Conservation (phyloP, 1,140 invertebrate genomes). For the Euborellia annulipes region DNA sequence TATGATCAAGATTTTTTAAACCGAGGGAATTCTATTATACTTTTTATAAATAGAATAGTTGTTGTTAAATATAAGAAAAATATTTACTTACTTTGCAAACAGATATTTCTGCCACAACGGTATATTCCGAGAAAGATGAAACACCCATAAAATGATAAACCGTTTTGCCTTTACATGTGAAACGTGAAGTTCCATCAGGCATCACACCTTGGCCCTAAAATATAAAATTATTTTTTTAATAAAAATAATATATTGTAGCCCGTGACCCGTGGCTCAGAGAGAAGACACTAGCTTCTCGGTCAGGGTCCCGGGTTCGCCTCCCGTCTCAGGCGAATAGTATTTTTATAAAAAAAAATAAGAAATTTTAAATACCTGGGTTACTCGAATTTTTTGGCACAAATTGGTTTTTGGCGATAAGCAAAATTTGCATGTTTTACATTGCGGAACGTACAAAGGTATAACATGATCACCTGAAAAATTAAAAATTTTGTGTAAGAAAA, state of each 20-base stretch:
- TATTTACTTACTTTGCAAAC: constrained; percentile 28
- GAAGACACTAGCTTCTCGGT: too few relatives aligned
- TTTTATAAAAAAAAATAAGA: neutral
- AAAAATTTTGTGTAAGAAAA: too few relatives aligned
- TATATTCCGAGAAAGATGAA: constrained; percentile 38
- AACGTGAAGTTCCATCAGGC: constrained; percentile 35
- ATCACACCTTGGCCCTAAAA: constrained; percentile 30
- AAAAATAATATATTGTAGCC: too few relatives aligned
- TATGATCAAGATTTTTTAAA: too few relatives aligned
- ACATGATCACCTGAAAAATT: constrained; percentile 89
- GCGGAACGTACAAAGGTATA: constrained; percentile 88
- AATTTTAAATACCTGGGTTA: constrained; percentile 43
- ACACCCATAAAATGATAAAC: constrained; percentile 40
- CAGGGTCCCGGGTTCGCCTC: too few relatives aligned
- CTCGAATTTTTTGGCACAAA: constrained; percentile 85
- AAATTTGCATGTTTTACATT: constrained; percentile 93
- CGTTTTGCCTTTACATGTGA: constrained; percentile 34
- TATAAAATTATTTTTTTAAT: constrained; percentile 3
- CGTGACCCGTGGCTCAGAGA: too few relatives aligned
- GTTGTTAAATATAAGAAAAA: too few relatives aligned
- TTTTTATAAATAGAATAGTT: too few relatives aligned
- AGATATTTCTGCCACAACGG: constrained; percentile 36
- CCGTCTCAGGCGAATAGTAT: neutral
- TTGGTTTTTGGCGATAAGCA: constrained; percentile 93
- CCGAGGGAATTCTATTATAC: too few relatives aligned